Conservation (phyloP, 2,113 vertebrate species). For the Lamprotornis superbus region DNA sequence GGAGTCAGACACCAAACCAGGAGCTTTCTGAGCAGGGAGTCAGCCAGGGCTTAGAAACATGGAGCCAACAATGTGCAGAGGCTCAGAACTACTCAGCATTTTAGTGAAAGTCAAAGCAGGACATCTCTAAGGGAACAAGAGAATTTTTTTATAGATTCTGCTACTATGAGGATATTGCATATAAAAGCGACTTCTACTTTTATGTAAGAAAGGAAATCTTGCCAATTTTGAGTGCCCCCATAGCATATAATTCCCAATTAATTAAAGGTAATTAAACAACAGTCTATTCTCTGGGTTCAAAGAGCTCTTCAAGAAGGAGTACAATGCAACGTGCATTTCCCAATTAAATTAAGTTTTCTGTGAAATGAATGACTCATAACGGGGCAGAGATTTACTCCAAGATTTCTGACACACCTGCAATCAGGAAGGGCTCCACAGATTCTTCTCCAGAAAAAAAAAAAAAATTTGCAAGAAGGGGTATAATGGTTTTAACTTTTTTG, state of each 20-base stretch:
- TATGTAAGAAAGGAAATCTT: neutral
- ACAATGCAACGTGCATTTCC: neutral
- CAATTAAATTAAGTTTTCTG: neutral
- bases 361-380: neutral
- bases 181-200: neutral
- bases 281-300: neutral
- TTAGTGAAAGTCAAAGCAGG: neutral
- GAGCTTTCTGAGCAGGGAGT: neutral
- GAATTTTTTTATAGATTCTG: neutral
- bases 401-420: neutral
- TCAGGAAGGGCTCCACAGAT: neutral
- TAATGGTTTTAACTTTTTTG: neutral
- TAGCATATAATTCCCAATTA: neutral
- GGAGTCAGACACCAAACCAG: neutral
- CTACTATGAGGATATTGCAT: neutral
- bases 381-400: neutral
- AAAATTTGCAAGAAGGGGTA: neutral
- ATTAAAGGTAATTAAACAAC: neutral
- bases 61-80: neutral
- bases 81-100: neutral
- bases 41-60: neutral
- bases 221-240: neutral
- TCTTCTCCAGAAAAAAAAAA: neutral
- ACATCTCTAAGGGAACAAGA: neutral
- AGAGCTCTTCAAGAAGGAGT: neutral